phyloP scores from a whole-genome alignment of 2,797 vertebrate genomes.

The Micropoecilia bifurca region DNA sequence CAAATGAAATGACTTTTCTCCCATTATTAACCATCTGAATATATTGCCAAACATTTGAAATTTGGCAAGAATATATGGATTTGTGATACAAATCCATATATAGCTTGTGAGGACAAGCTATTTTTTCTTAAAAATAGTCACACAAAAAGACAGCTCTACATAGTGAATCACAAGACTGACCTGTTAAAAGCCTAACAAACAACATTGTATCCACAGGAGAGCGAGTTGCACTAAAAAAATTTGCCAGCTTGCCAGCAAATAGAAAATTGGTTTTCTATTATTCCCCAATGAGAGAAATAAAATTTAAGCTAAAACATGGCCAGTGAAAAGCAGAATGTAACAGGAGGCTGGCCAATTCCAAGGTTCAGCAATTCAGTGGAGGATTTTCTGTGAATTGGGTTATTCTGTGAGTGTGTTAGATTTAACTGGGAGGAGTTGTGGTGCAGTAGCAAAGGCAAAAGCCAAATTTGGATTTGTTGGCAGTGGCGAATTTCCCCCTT shows the following conservation, averaged over 20 bases:
- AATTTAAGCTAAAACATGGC: slow-evolving; percentile 54
- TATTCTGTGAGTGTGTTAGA: slow-evolving; percentile 62
- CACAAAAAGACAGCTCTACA: not conserved
- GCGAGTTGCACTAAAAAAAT: slow-evolving; percentile 37
- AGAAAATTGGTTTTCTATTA: slow-evolving; percentile 48
- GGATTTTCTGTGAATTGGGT: slow-evolving; percentile 64
- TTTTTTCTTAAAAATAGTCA: not conserved
- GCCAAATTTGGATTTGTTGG: slow-evolving; percentile 69
- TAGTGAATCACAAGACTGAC: slow-evolving; percentile 16
- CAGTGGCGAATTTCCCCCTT: slow-evolving; percentile 44
- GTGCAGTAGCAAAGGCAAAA: slow-evolving; percentile 52
- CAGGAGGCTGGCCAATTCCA: slow-evolving; percentile 58
- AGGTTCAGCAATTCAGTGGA: slow-evolving; percentile 70
- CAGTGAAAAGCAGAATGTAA: slow-evolving; percentile 48
- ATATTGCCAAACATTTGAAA: not conserved
- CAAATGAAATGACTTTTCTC: not conserved
- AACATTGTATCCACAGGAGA: slow-evolving; percentile 38
- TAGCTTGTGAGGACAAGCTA: not conserved
- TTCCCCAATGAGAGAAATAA: slow-evolving; percentile 53
- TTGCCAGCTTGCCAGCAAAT: slow-evolving; percentile 39
- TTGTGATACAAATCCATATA: too few species aligned
- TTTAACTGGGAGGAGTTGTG: slow-evolving; percentile 51
- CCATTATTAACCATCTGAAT: not conserved
- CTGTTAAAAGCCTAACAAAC: slow-evolving; percentile 52
- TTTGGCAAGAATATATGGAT: not conserved